phyloP scores from a whole-genome alignment of 2,888 invertebrate genomes.

The Monopis laevigella region DNA sequence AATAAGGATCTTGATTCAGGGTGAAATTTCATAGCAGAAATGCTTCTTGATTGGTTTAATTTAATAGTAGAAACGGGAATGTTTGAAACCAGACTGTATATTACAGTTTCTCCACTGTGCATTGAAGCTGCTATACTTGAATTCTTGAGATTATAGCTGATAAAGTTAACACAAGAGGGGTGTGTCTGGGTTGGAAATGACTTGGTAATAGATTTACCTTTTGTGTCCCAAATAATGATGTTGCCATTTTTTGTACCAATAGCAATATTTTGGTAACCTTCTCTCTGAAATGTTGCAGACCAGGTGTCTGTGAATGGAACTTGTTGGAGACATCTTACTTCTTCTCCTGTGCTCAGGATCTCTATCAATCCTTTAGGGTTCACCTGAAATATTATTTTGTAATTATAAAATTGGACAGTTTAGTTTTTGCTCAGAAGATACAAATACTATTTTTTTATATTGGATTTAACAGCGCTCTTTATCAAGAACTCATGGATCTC shows the following conservation, averaged over 20 bases:
- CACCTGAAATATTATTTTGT: too few relatives aligned
- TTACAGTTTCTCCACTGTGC: slow-evolving; percentile 57
- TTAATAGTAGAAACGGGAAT: slow-evolving; percentile 52
- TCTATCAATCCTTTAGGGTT: slow-evolving; percentile 53
- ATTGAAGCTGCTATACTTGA: slow-evolving; percentile 54
- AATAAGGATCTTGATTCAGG: slow-evolving; percentile 50
- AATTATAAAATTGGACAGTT: too few relatives aligned
- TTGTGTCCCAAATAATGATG: slow-evolving; percentile 61
- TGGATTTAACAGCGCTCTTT: too few relatives aligned
- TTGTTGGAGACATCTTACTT: slow-evolving; percentile 51
- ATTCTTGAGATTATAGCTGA: slow-evolving; percentile 59
- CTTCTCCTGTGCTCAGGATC: slow-evolving; percentile 50
- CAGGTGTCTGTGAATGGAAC: slow-evolving; percentile 55
- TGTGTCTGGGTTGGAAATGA: slow-evolving; percentile 49
- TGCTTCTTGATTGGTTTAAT: slow-evolving; percentile 45
- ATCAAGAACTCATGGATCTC: too few relatives aligned
- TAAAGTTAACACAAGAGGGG: slow-evolving; percentile 41
- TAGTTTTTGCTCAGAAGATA: too few relatives aligned
- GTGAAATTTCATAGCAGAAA: slow-evolving; percentile 59
- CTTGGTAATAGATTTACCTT: slow-evolving; percentile 51
- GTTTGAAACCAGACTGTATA: slow-evolving; percentile 59
- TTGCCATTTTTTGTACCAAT: slow-evolving; percentile 55
- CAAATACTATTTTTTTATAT: too few relatives aligned
- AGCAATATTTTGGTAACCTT: slow-evolving; percentile 52
- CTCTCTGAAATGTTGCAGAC: slow-evolving; percentile 55